Evolutionary conservation across 2,888 invertebrate genomes (phyloP), one percentile per base, ranked within the genome.

Genomic region (Copidosoma aretas): DNA sequence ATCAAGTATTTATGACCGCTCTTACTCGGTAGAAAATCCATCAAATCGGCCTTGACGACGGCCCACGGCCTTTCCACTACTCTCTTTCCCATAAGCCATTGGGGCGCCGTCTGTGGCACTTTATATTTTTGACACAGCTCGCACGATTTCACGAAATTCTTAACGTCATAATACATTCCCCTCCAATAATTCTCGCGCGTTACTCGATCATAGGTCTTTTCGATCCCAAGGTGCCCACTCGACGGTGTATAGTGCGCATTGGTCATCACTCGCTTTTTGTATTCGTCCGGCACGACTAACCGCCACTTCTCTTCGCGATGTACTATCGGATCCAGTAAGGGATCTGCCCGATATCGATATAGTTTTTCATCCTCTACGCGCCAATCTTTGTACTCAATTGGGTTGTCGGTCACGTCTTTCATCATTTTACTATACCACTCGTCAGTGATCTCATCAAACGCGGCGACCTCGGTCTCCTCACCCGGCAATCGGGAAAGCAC

Each of bases 211-310:
- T 52, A 52, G 8, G 52, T 52, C 52, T 52, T 52, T 19, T 52
- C 39, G 1, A 12, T 17, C 4, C 43, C 12, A 2, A 46, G 4
- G 12, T 46, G 17, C 3, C 43, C 43, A 17, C 15, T 15, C 43
- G 12, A 46, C 3, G 43, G 14, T n/a, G 17, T 46, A 46, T 12
- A 46, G 43, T 46, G 59, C 10, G 59, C 59, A 17, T 59, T 22
- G 2, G 41, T n/a, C 14, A 59, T 5, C 21, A 59, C 59, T 1
- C 41, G 19, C 22, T 59, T 22, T 10, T 12, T 39, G 4, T 59
- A 3, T 25, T 59, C 59, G 1, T 41, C 12, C 3, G 59, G 59
- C 15, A 59, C 59, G 1, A 59, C 59, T 22, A 59, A n/a, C n/a
- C 17, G 21, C 59, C 43, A 59, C 17, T 22, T 21, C 4, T 19